Percentiles rank a stretch among this genome's conserved stretches.
These are phyloP conservation scores for Porphyrio hochstetteri DNA, from an alignment of 2,113 vertebrate species.

Conservation along the genomic window DNA sequence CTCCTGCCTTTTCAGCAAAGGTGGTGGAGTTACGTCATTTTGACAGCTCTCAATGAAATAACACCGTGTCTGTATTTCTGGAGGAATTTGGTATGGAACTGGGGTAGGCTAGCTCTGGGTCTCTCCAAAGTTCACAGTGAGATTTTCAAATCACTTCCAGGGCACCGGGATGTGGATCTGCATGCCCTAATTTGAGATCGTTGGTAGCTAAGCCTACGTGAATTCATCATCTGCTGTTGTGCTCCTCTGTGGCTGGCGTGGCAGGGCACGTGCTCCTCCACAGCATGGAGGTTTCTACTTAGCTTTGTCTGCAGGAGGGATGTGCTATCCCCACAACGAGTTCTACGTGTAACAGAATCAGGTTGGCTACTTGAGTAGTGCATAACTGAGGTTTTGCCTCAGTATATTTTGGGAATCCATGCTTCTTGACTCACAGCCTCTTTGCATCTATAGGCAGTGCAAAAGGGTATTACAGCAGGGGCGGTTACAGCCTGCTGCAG, in stretches of 20 bases:
- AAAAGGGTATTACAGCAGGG: not conserved
- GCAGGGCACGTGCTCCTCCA: not conserved
- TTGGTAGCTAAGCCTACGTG: fast-evolving
- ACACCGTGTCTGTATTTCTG: not conserved
- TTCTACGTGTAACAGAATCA: not conserved
- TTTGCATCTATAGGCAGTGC: not conserved
- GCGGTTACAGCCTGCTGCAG: not conserved
- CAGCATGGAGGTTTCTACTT: not conserved
- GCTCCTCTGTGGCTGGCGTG: not conserved
- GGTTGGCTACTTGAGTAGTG: not conserved
- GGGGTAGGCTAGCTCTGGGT: not conserved
- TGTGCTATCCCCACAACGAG: not conserved
- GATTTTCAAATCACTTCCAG: not conserved
- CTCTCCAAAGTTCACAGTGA: not conserved
- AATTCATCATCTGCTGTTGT: not conserved
- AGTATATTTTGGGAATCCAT: not conserved
- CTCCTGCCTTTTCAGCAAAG: not conserved
- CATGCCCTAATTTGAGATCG: not conserved
- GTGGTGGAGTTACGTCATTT: not conserved
- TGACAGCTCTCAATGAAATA: not conserved
- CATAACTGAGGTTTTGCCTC: not conserved
- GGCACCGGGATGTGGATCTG: not conserved
- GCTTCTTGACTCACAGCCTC: not conserved
- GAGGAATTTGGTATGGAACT: not conserved
- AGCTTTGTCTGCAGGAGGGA: not conserved